Evolutionary conservation across 2,888 invertebrate species (phyloP), one percentile per base, ranked within the genome.

Genomic region (Epistrophe grossulariae): DNA sequence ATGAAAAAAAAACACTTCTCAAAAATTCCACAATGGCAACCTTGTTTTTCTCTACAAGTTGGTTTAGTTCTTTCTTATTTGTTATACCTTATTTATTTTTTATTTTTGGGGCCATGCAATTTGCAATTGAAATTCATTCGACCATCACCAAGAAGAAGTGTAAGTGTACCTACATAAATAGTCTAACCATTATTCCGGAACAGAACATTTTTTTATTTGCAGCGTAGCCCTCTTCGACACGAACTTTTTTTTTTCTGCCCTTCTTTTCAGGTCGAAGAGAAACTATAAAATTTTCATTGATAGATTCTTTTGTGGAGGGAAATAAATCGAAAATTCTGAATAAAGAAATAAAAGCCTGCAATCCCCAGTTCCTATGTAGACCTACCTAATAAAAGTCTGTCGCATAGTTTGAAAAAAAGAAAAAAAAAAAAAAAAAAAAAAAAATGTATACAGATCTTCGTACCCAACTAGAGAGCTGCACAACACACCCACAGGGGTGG

Each of bases 111-210:
- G 57, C 73, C 45, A 78, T 78, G 85, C 79, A 87, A 82, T 87
- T 82, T 87, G 87, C 82, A 79, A 87, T 87, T 83, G 82, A 87
- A 87, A 83, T 83, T 82, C 60, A 79, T 55, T 74, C 76, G 79
- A 87, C 82, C 82, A 57, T 78, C 68, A 31, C 70, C 74, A 71
- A 79, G 40, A 71, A 79, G 40, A 40, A 87, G 82, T 82, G 87
- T 79, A 82, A 79, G 82, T 82, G 79, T 76, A n/a, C n/a, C n/a
- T n/a, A n/a, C n/a, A n/a, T n/a, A n/a, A n/a, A n/a, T n/a, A 57
- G 59, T 52, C 70, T 73, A 71, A 59, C 43, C 40, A 68, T 17
- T 31, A 55, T 19, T 43, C 52, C 28, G 19, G 13, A 28, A 66
- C 48, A 13, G 8, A n/a, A n/a, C n/a, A n/a, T 50, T 66, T 50